Conservation (phyloP, 37 sponge, comb jelly and placozoan species). For the Chondrosia reniformis region DNA sequence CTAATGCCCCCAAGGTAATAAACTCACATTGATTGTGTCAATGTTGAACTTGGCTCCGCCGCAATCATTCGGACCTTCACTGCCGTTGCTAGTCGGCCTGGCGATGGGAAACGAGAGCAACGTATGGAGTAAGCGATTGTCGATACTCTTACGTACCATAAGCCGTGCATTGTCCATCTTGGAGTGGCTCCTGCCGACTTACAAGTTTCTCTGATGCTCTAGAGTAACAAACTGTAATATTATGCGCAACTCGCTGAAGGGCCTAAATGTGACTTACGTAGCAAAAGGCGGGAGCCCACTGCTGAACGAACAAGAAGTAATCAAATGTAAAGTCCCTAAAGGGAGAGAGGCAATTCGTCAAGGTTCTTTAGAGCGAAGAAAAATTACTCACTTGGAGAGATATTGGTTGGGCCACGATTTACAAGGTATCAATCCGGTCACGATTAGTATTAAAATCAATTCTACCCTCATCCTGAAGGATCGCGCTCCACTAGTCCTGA, state of each 20-base stretch:
- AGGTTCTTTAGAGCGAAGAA: not conserved
- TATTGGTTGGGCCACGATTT: no score
- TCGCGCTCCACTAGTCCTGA: no score
- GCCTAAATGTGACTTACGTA: not conserved
- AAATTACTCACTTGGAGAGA: not conserved
- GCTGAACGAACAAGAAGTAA: conserved; percentile 9
- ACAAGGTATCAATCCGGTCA: no score
- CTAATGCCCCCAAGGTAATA: no score
- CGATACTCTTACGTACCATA: not conserved
- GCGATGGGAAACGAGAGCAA: not conserved
- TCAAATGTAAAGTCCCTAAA: not conserved
- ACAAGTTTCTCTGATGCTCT: not conserved
- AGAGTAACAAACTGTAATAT: not conserved
- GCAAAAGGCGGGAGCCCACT: conserved; percentile 13
- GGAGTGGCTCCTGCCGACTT: not conserved
- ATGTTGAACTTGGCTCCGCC: not conserved
- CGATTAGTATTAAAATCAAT: no score
- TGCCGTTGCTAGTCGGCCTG: not conserved
- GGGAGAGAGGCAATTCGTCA: not conserved
- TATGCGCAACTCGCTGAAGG: not conserved
- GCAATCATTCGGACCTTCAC: conserved; percentile 7
- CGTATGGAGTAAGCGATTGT: not conserved
- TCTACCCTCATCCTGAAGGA: no score
- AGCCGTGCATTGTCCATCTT: conserved; percentile 14
- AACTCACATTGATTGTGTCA: not conserved